Base-by-base conservation (phyloP, 2,113 vertebrate genomes). In the Trematocara unimaculatum region DNA sequence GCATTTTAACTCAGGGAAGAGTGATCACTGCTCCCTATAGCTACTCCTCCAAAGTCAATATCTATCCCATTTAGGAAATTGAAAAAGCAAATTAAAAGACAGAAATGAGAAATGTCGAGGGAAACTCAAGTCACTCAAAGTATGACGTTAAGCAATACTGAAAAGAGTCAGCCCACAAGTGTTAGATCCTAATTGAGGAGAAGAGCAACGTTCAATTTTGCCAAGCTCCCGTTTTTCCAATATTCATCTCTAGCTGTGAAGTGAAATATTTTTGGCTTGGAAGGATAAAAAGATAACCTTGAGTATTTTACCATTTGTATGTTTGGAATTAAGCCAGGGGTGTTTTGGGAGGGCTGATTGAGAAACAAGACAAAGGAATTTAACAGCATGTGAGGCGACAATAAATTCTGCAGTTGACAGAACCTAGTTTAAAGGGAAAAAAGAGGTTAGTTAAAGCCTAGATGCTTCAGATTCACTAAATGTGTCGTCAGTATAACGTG, bases 61-160 rank as follows among this genome's bases (percentile, higher is more conserved):
- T 89, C 84, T 49, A 81, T 90, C 91, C 77, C 84, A 91, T 94
- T 92, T 92, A 74, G 77, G 90, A 89, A 91, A 94, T 91, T 90
- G 88, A 91, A 94, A 89, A 92, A 89, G 79, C 56, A 92, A 92
- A 93, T 92, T 89, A 93, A 93, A 92, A 74, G 58, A 87, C 64
- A 84, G 67, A 93, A 94, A 87, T 79, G 85, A 89, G 72, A 91
- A 79, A 88, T 35, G 5, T 60, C 64, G 29, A 72, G 23, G 33
- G 49, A 81, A 81, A 33, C 70, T 53, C n/a, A 1, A 83, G 83
- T 81, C 82, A 85, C 53, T 86, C 74, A 87, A 72, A 92, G 54
- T 88, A 74, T 85, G 91, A 92, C 56, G 12, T 85, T 82, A 77
- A 86, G 88, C 84, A 87, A 87, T 83, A 86, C 64, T 86, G 85